Evolutionary conservation across 2,113 vertebrate species (phyloP), one percentile per base, ranked within the genome.

Genomic region (Eulacestoma nigropectus): DNA sequence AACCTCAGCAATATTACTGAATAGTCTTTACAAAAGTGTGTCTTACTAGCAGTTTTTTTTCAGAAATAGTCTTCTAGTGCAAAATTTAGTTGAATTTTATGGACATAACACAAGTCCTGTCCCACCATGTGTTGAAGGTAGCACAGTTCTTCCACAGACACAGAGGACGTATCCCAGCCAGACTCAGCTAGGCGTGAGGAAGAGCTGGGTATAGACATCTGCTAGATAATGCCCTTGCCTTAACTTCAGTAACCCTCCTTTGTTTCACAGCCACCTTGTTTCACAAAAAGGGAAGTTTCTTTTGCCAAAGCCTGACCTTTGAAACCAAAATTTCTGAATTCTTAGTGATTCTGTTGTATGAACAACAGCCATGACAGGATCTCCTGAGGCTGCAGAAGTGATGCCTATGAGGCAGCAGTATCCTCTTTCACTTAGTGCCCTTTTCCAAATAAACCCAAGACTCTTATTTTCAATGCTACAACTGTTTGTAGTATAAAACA

Each of bases 371-470:
- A 1, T 15, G 47, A 33, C 37, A 78, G 39, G 42, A 50, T 72
- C 39, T 82, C 52, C 69, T 52, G 37, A 50, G 55, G 42, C 21
- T 83, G n/a, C 44, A 56, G 27, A 70, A 88, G 17, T 30, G 15
- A 70, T 20, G 37, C 6, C 6, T 18, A 0, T 11, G 30, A 90
- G 35, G 68, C 81, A 83, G 42, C 42, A 89, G 33, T 41, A 44
- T 57, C 57, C 26, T 73, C 62, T 55, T 84, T 65, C 73, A 41
- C 70, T 75, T 63, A 41, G 10, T 74, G 20, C 50, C 74, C 65
- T 75, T 81, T 87, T 55, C 84, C 46, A 85, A 85, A 68, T 70
- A 62, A 89, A 79, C 84, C 53, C 50, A 85, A 69, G 42, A 74
- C 16, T n/a, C 30, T 89, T 52, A 23, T 33, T 92, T 82, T 76